Evolutionary conservation across 2,888 invertebrate genomes (phyloP).

Genomic region (Netelia fuscicornis): DNA sequence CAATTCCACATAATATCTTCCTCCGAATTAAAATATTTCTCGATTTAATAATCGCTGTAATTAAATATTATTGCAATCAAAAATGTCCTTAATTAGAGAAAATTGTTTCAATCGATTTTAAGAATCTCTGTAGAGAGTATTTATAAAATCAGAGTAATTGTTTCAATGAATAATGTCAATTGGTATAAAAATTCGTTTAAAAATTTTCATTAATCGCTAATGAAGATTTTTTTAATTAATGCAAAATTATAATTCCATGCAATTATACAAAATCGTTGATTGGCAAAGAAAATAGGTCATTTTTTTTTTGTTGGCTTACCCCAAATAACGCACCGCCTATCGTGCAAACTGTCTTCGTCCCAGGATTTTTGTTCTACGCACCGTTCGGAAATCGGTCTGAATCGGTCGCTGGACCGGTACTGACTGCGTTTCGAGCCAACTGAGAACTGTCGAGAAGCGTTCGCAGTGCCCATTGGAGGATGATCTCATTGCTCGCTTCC

Average conservation of each 20-base stretch:
- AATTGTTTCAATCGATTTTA: no score
- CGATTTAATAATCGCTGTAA: not conserved
- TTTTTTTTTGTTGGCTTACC: constrained; percentile 45
- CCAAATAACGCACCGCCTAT: constrained; percentile 14
- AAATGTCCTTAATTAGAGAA: not conserved
- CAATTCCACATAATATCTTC: no score
- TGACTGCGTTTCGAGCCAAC: constrained; percentile 73
- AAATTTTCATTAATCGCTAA: not conserved
- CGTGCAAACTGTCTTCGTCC: constrained; percentile 32
- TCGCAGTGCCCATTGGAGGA: constrained; percentile 64
- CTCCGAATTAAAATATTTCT: no score
- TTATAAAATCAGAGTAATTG: no score
- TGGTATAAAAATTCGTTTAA: not conserved
- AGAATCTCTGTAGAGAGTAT: no score
- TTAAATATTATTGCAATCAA: not conserved
- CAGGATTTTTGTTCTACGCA: not conserved
- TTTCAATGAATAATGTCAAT: not conserved
- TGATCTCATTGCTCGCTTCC: constrained; percentile 80
- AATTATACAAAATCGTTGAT: no score
- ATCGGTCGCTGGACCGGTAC: constrained; percentile 78
- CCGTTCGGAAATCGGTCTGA: constrained; percentile 69
- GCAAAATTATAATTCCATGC: not conserved
- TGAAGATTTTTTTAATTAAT: not conserved
- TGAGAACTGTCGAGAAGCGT: constrained; percentile 31
- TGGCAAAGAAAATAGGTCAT: not conserved